These are phyloP conservation scores for Dinoponera quadriceps DNA, from an alignment of 1,140 invertebrate species.

Conservation along the genomic window DNA sequence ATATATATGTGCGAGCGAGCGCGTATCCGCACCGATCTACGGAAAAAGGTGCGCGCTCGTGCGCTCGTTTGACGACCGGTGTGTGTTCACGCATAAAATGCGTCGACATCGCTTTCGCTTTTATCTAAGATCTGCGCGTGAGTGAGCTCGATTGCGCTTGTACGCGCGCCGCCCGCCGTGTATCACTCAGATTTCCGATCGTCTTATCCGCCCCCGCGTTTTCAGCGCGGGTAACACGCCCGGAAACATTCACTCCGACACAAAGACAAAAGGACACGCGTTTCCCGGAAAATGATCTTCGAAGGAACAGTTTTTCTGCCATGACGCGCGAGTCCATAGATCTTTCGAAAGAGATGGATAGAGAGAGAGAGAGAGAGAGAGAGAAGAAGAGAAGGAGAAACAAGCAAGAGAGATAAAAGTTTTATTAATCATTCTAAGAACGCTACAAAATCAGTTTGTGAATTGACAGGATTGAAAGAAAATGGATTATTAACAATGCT, in stretches of 20 bases:
- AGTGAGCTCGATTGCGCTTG: conserved; percentile 31
- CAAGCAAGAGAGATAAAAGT: no score
- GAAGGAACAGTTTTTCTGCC: background rate
- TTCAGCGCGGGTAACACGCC: conserved; percentile 5
- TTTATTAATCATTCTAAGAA: no score
- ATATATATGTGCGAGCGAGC: conserved; percentile 10
- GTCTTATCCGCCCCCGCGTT: conserved; percentile 39
- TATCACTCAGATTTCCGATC: conserved; percentile 64
- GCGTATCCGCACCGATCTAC: conserved; percentile 69
- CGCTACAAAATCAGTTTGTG: no score
- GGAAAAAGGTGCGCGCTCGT: conserved; percentile 63
- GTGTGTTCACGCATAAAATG: conserved; percentile 71
- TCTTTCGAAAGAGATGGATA: background rate
- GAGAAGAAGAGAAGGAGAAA: no score
- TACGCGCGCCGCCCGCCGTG: conserved; percentile 4
- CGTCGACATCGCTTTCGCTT: conserved; percentile 65
- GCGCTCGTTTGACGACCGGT: conserved; percentile 56
- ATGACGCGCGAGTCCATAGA: conserved; percentile 1
- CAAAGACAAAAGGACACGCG: background rate
- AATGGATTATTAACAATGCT: no score
- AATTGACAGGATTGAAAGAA: no score
- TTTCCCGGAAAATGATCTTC: background rate
- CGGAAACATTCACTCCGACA: background rate
- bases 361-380: no score
- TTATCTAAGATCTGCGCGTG: conserved; percentile 62